Evolutionary conservation across 2,113 vertebrate species (phyloP), one percentile per base, ranked within the genome.

Genomic region (Ctenomys sociabilis): DNA sequence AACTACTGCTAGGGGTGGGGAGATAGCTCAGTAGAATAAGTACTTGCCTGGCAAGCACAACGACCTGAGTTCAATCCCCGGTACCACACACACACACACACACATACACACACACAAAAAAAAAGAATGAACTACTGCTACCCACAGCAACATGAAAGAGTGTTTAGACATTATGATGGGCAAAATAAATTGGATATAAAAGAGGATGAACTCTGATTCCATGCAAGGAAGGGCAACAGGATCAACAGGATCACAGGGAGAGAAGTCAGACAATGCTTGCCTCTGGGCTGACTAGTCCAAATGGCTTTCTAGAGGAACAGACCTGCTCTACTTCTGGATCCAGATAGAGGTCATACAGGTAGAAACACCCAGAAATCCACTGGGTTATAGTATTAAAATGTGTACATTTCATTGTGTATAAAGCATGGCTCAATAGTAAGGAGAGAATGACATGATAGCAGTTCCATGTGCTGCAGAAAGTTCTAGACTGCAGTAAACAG

Each of bases 371-470:
- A 66, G 49, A 90, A 90, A 90, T 83, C 63, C 26, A 73, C 49
- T 37, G 93, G 59, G 5, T 6, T 37, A 21, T 26, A 73, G 49
- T 35, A 43, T 85, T 87, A 43, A 91, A 57, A 88, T 87, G 14
- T 54, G 26, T 75, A 5, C 72, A 73, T 75, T 54, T 52, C 37
- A 85, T 22, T 90, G 3, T 61, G 77, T 40, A 21, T 16, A 95
- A 93, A 94, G 84, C 81, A 70, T 78, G 49, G 40, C 26, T 92
- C 73, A 81, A 84, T 82, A 52, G 22, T 87, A 63, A 70, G 66
- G 45, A 45, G 49, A 63, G 1, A 19, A 95, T 17, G 30, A 7
- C 28, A 49, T 72, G 32, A 26, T 37, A 45, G 57, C 21, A 11
- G 7, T 45, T 11, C 43, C 68, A 37, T 9, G 43, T 77, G 21